These are phyloP conservation scores for Silvanus unidentatus DNA, from an alignment of 2,888 invertebrate species.

Conservation along the genomic window DNA sequence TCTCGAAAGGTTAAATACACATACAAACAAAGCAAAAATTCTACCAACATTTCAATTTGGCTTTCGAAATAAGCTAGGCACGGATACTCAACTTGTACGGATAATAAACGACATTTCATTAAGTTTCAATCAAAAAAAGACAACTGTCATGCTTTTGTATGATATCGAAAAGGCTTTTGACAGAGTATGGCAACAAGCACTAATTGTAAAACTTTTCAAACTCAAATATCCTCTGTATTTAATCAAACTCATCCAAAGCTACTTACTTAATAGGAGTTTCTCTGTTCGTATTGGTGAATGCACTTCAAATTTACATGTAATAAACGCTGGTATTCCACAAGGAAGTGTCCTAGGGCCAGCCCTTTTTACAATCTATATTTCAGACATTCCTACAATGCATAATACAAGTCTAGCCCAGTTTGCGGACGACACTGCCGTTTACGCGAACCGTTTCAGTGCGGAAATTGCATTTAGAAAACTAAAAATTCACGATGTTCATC, in stretches of 20 bases:
- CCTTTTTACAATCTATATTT: conserved; percentile 14
- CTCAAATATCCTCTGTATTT: conserved; percentile 18
- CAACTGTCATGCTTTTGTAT: conserved; percentile 23
- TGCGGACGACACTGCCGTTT: too few species aligned
- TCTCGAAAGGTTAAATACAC: conserved; percentile 5
- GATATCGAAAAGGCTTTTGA: conserved; percentile 1
- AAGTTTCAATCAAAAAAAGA: conserved; percentile 23
- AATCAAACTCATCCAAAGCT: conserved; percentile 12
- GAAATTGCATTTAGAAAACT: too few species aligned
- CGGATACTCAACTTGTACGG: conserved; percentile 26
- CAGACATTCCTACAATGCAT: conserved; percentile 11
- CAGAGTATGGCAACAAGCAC: conserved; percentile 25
- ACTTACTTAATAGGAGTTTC: not conserved
- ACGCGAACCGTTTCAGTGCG: too few species aligned
- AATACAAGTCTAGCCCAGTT: conserved; percentile 17
- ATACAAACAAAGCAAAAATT: conserved; percentile 10
- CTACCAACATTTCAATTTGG: conserved; percentile 24
- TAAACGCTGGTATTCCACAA: conserved; percentile 31
- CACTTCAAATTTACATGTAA: conserved; percentile 13
- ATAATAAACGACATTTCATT: conserved; percentile 22
- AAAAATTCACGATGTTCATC: not conserved
- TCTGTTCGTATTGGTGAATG: not conserved
- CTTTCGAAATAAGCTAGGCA: conserved; percentile 28
- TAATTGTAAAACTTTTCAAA: conserved; percentile 25
- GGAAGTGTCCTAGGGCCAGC: conserved; percentile 16